Conservation (phyloP, 1,140 invertebrate species). For the Zophobas morio region DNA sequence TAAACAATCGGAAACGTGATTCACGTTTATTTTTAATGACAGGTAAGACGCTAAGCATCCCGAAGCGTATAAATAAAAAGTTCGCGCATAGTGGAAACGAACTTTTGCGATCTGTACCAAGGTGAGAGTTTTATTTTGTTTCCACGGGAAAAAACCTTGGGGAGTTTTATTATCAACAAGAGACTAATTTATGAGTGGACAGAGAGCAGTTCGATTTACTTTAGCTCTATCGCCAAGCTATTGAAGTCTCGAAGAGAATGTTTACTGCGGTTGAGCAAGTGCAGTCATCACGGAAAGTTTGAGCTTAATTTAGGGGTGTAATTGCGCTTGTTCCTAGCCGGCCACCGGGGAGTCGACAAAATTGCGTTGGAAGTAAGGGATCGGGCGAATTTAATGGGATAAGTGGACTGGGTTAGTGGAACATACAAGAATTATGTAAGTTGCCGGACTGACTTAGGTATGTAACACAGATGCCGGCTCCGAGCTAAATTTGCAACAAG, state of each 20-base stretch:
- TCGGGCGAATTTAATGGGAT: constrained; percentile 12
- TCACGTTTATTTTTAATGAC: constrained; percentile 21
- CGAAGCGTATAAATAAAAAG: background rate
- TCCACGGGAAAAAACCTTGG: constrained; percentile 5
- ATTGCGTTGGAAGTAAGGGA: constrained; percentile 12
- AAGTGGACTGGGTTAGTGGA: constrained; percentile 33
- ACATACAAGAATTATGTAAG: constrained; percentile 31
- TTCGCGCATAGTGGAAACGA: background rate
- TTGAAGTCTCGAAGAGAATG: constrained; percentile 1
- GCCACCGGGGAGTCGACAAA: constrained; percentile 17
- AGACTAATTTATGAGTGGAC: constrained; percentile 17
- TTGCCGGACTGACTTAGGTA: constrained; percentile 16
- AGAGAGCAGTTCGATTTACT: background rate
- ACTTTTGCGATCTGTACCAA: constrained; percentile 17
- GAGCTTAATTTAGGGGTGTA: constrained; percentile 8
- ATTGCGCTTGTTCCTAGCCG: constrained; percentile 16
- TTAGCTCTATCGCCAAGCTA: background rate
- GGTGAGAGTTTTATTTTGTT: constrained; percentile 19
- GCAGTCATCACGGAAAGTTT: background rate
- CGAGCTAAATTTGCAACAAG: background rate
- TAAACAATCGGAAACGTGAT: constrained; percentile 18
- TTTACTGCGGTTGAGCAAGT: background rate
- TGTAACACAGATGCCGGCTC: constrained; percentile 11
- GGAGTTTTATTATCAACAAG: constrained; percentile 27
- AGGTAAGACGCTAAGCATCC: constrained; percentile 6